Evolutionary conservation across 2,113 vertebrate genomes (phyloP).

Genomic region (Gracilinanus agilis): DNA sequence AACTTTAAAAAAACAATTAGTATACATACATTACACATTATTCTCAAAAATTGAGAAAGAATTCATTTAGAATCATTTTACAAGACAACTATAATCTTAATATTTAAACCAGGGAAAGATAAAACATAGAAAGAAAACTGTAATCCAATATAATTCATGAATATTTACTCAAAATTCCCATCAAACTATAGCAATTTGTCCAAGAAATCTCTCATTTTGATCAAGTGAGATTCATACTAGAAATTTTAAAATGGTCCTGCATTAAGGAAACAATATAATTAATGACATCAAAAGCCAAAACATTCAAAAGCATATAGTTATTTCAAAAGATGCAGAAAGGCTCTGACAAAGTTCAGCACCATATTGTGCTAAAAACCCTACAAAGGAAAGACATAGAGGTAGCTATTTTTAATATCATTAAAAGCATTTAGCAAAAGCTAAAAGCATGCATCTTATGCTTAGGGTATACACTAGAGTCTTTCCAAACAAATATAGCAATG

Average conservation of each 20-base stretch:
- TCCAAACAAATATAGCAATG: background rate
- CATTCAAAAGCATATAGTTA: background rate
- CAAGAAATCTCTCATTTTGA: background rate
- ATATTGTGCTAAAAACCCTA: background rate
- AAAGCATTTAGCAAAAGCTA: background rate
- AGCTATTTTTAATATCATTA: background rate
- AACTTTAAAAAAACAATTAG: background rate
- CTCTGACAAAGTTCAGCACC: background rate
- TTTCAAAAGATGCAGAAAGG: background rate
- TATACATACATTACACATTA: too few relatives aligned
- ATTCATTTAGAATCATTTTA: background rate
- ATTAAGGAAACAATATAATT: background rate
- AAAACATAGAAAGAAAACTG: background rate
- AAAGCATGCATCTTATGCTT: background rate
- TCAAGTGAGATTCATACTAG: background rate
- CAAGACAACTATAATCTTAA: background rate
- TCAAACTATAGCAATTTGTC: background rate
- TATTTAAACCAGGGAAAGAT: background rate
- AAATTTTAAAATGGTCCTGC: background rate
- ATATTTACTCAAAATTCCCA: background rate
- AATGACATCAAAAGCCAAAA: background rate
- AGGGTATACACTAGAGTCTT: background rate
- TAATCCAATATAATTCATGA: background rate
- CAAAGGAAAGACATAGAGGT: background rate
- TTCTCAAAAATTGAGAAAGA: too few relatives aligned